Evolutionary conservation across 2,888 invertebrate genomes (phyloP), one percentile per base, ranked within the genome.

Genomic region (Rhagonycha lutea): DNA sequence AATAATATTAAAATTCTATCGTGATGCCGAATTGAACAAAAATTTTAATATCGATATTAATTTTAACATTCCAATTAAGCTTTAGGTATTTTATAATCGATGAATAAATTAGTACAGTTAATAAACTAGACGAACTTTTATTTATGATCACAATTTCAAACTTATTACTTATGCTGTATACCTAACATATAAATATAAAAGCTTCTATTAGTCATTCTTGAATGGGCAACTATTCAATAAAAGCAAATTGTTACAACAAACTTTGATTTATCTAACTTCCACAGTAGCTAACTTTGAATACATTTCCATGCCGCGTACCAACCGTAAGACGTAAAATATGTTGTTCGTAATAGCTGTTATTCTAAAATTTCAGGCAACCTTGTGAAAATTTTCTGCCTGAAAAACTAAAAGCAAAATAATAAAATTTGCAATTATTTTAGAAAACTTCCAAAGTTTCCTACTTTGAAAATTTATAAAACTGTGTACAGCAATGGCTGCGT

Each of bases 241-340:
- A 28, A 72, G 72, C 67, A 72, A 67, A 72, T 68, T 72, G 72
- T 72, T 72, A 62, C 68, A 68, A 61, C 18, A 47, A 72, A 72
- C 26, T 72, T 72, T 68, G 61, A 72, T 61, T 72, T 68, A 72
- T 61, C 29, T 68, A 61, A 62, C 60, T 62, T 61, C 61, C 26
- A 62, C 68, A 28, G 68, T 61, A 72, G 61, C 67, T 29, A 65
- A 28, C 72, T 61, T 61, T 61, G 72, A 68, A 72, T 72, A 72
- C 28, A 72, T 72, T 68, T 72, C 60, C 72, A 29, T 61, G 63
- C 63, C 47, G 47, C 32, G 32, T 32, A 32, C 32, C 32, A 9
- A 12, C 12, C 32, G 47, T n/a, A 47, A n/a, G n/a, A 47, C n/a
- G 47, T n/a, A 47, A 47, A 47, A 47, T 47, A 47, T 47, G 7